Base-by-base conservation (phyloP, 2,113 vertebrate species). In the Amphilophus citrinellus region DNA sequence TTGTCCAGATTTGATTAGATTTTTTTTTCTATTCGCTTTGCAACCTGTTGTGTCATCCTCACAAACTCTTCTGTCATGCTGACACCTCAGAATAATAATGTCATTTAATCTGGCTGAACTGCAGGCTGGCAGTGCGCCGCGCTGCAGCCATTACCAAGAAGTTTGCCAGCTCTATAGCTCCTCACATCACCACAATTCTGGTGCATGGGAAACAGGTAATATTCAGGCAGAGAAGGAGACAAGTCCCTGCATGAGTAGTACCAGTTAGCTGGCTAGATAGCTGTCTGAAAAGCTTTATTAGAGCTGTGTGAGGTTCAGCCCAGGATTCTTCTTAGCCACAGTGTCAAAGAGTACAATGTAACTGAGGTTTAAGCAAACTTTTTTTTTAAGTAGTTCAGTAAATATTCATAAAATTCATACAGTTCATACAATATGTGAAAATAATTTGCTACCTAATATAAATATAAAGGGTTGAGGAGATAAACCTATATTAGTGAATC, bases 181-280 rank as follows among this genome's bases (percentile, higher is more conserved):
- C 98, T 88, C 97, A 99, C 96, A 97, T 99, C 96, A 99, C 98
- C 92, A 97, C 98, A 88, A 95, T 99, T 88, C 94, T 99, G 96
- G 98, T 99, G 95, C 96, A 98, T 90, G 97, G 98, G 94, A 99
- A 98, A 95, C 98, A 99, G 98, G 98, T 99, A 99, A 97, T 90
- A 88, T 84, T 80, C 61, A 30, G 80, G 76, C 65, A 11, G 60
- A 35, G 65, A 35, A 32, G 37, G 82, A 79, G 39, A 20, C 2
- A 63, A 84, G 76, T n/a, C 87, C 73, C 93, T 95, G 97, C 95
- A 96, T 95, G 95, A 77, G 57, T 79, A 50, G 61, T 15, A 6
- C 13, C 59, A 18, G 63, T 77, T 62, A 79, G 83, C 30, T 80
- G 71, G 62, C 77, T 84, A 76, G 84, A 44, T 84, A 81, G 84